Conservation (phyloP, 2,888 invertebrate genomes). For the Brachyptera risi region DNA sequence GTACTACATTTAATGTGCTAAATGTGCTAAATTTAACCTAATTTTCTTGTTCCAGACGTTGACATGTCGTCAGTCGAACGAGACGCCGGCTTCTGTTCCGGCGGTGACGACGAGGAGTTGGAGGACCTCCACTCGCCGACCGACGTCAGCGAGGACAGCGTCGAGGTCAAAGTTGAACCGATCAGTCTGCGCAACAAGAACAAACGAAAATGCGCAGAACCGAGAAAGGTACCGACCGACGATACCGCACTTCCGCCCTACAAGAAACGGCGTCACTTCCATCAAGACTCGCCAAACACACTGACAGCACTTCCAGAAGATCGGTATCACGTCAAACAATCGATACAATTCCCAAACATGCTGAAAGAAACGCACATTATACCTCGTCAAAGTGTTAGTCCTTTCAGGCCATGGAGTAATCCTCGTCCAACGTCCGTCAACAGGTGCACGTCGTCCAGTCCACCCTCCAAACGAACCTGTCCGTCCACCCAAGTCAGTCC, state of each 20-base stretch:
- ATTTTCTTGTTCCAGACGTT: constrained; percentile 8
- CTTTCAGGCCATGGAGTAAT: constrained; percentile 64
- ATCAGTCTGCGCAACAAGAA: constrained; percentile 53
- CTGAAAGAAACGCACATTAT: background rate
- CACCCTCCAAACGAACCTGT: constrained; percentile 24
- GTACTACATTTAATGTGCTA: no score
- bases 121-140: constrained; percentile 55
- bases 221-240: constrained; percentile 55
- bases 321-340: background rate
- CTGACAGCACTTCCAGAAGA: background rate
- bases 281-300: background rate
- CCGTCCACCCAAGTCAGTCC: constrained; percentile 37
- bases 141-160: constrained; percentile 61
- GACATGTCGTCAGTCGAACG: constrained; percentile 9
- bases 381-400: constrained; percentile 39
- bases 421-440: background rate
- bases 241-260: constrained; percentile 51
- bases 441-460: constrained; percentile 13
- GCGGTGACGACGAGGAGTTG: constrained; percentile 51
- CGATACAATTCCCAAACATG: background rate
- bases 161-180: constrained; percentile 59
- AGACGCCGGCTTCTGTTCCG: constrained; percentile 66
- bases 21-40: no score
- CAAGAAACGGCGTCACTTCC: constrained; percentile 54
- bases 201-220: constrained; percentile 64